These are phyloP conservation scores for Artibeus jamaicensis DNA, from an alignment of 2,797 vertebrate genomes.

Conservation along the genomic window DNA sequence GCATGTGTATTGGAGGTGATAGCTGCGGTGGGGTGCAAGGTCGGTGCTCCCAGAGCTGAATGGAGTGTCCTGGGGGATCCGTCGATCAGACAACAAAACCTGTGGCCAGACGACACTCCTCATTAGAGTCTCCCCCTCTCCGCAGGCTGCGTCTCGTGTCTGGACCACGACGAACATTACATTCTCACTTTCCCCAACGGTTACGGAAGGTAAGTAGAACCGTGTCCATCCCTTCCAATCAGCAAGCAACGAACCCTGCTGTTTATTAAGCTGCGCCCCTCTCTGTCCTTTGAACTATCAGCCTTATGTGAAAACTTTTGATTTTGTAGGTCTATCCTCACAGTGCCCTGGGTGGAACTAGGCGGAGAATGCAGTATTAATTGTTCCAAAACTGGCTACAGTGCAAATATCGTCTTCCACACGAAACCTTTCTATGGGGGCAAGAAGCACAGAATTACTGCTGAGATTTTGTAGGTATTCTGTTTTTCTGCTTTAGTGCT, in stretches of 20 bases:
- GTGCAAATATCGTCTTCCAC: constrained; percentile 95
- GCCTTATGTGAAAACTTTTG: background rate
- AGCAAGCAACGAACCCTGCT: background rate
- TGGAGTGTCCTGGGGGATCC: background rate
- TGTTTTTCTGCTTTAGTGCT: background rate
- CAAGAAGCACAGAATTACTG: constrained; percentile 98
- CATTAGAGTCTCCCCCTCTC: background rate
- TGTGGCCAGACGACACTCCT: background rate
- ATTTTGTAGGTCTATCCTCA: constrained; percentile 94
- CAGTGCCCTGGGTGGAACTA: constrained; percentile 99
- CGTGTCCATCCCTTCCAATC: background rate
- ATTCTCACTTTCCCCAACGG: constrained; percentile 99
- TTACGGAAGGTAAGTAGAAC: constrained; percentile 92
- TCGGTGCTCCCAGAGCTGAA: background rate
- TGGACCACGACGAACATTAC: constrained; percentile 98
- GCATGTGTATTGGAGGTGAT: background rate
- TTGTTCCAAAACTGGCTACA: constrained; percentile 98
- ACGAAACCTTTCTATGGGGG: constrained; percentile 99
- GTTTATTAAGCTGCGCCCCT: background rate
- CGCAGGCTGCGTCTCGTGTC: constrained; percentile 95
- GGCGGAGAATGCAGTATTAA: constrained; percentile 97
- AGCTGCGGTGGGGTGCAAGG: background rate
- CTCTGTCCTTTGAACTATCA: background rate
- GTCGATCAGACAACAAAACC: background rate
- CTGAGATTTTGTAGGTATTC: constrained; percentile 95